Evolutionary conservation across 92 coral and sea anemone species (phyloP), one percentile per base, ranked within the genome.

Genomic region (Epizoanthus ramosus): DNA sequence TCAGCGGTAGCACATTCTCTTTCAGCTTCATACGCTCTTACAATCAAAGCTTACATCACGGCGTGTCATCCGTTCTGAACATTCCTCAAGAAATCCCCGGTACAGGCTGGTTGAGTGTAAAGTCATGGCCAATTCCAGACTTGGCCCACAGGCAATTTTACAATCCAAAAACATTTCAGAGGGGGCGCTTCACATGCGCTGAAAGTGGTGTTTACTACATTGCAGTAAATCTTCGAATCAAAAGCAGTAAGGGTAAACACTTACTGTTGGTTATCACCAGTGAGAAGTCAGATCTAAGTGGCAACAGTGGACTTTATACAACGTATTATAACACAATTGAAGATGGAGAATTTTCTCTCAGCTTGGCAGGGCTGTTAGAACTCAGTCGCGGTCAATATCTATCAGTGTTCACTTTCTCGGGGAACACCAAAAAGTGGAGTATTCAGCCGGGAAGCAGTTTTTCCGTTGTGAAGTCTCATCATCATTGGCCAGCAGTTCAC

Each of bases 401-500:
- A 8, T 85, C 74, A 13, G 83, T 85, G 37, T 79, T 85, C 68
- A 83, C 80, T 63, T 76, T 60, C 22, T 80, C 92, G n/a, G 80
- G 57, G 35, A 35, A 63, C 72, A 63, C 59, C 13, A 43, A 54
- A 43, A 67, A 19, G 18, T 89, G 92, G 92, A 54, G 28, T 59
- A 81, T 89, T 21, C 79, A 80, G 50, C 56, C 73, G 24, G 85
- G 80, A 73, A 89, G 92, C 64, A 85, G 83, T 50, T 80, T 80
- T 22, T 89, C 92, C 2, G 80, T 85, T 21, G 84, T 89, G 79
- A 85, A 74, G 61, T 56, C 89, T 37, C 74, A 77, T 33, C 79
- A 79, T 73, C 63, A 89, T 39, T 89, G 92, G 92, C 92, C 92
- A 59, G 92, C 92, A 68, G 80, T 83, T 60, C 88, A 89, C 57